A percentile compares a stretch with the other conserved stretches of the same genome.
phyloP scores from a whole-genome alignment of 2,888 invertebrate species.

The Sphinx pinastri region DNA sequence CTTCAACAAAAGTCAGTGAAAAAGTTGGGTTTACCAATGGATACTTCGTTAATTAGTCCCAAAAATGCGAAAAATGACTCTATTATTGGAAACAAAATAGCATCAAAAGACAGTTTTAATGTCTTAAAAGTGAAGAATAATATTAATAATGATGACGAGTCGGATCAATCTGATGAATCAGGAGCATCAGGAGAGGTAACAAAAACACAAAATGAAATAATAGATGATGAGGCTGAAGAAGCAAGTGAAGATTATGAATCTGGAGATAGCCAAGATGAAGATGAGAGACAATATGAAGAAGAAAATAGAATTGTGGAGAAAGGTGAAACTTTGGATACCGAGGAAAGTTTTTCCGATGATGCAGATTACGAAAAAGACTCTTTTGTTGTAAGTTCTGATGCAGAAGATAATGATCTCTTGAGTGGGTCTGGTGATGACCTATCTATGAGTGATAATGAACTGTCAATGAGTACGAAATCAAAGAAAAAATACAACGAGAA shows the following conservation, averaged over 20 bases:
- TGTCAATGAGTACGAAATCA: conserved; percentile 69
- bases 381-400: conserved; percentile 80
- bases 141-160: conserved; percentile 34
- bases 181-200: conserved; percentile 44
- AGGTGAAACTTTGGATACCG: conserved; percentile 81
- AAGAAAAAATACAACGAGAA: conserved; percentile 74
- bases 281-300: conserved; percentile 73
- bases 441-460: conserved; percentile 72
- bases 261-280: conserved; percentile 78
- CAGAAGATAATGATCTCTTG: conserved; percentile 70
- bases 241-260: conserved; percentile 74
- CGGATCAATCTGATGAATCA: conserved; percentile 39
- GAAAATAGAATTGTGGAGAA: conserved; percentile 78
- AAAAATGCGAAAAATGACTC: conserved; percentile 42
- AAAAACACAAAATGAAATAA: conserved; percentile 46
- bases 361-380: conserved; percentile 80
- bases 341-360: conserved; percentile 70
- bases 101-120: conserved; percentile 24
- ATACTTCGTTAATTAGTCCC: conserved; percentile 60
- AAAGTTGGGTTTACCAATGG: conserved; percentile 58
- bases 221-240: conserved; percentile 70
- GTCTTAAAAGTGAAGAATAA: background rate
- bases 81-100: conserved; percentile 35
- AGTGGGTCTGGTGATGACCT: conserved; percentile 76
- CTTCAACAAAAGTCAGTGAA: conserved; percentile 61